Conservation (phyloP, 2,113 vertebrate species). For the Heteronetta atricapilla region DNA sequence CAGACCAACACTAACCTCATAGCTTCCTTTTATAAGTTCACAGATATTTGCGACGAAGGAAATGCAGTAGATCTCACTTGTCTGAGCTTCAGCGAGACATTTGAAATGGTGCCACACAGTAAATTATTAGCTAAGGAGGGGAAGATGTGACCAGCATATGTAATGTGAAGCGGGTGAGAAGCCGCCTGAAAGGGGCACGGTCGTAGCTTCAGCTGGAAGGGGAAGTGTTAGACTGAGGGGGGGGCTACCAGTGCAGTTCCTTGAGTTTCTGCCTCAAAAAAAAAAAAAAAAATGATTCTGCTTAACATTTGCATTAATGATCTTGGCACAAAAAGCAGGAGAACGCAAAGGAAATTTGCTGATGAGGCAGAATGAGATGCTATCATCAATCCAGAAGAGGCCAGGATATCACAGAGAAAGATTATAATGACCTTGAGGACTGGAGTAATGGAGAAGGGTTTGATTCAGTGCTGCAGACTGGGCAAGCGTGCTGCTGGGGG, state of each 20-base stretch:
- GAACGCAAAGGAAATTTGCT: slow-evolving; percentile 13
- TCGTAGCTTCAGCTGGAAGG: slow-evolving; percentile 13
- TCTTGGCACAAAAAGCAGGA: slow-evolving; percentile 32
- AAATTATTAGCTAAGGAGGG: slow-evolving; percentile 5
- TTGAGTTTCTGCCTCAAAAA: slow-evolving; percentile 20
- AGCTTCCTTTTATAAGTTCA: neutral
- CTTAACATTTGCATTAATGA: slow-evolving; percentile 32
- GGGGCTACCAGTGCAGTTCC: neutral
- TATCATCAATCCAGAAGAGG: neutral
- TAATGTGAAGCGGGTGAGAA: neutral
- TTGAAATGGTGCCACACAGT: slow-evolving; percentile 11
- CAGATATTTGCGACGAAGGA: neutral
- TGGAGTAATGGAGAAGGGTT: neutral
- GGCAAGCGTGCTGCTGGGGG: fast-evolving
- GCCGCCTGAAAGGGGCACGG: neutral
- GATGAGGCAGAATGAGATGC: neutral
- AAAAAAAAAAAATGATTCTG: slow-evolving; percentile 8
- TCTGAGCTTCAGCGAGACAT: neutral
- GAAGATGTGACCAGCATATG: slow-evolving; percentile 4
- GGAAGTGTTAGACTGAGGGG: neutral
- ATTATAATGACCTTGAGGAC: neutral
- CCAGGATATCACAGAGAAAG: neutral
- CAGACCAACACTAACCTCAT: neutral
- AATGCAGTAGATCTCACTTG: neutral
- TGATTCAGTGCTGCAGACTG: neutral